A percentile compares a stretch with the other conserved stretches of the same genome.
phyloP scores from a whole-genome alignment of 2,113 vertebrate genomes.

The Hucho hucho region DNA sequence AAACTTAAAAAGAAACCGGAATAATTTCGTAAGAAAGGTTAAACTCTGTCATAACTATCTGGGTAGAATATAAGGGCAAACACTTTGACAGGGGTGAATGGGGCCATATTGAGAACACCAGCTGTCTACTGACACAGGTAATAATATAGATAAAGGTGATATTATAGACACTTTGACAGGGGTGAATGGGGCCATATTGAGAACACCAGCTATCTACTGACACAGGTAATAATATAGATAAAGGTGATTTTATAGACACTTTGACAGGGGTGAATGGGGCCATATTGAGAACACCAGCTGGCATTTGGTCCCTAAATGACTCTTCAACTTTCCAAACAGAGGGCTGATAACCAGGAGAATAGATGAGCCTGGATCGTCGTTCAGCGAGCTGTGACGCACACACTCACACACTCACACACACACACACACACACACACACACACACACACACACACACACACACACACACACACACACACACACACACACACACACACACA shows the following conservation, averaged over 20 bases:
- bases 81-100: slow-evolving; percentile 1
- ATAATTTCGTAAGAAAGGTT: background rate
- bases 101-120: background rate
- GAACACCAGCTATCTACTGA: too few species aligned
- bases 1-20: background rate
- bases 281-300: slow-evolving; percentile 4
- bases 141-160: too few species aligned
- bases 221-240: too few species aligned
- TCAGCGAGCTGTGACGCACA: background rate
- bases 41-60: background rate
- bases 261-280: slow-evolving; percentile 2
- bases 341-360: slow-evolving; percentile 23
- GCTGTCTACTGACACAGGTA: too few species aligned
- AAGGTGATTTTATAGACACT: too few species aligned
- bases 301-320: slow-evolving; percentile 4
- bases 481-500: background rate
- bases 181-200: slow-evolving; percentile 2
- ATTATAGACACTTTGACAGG: background rate
- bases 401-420: background rate
- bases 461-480: background rate
- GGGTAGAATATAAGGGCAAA: slow-evolving; percentile 7
- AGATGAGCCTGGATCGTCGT: slow-evolving; percentile 7
- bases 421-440: background rate
- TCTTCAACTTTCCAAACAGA: slow-evolving; percentile 22
- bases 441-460: background rate